phyloP scores from a whole-genome alignment of 2,797 vertebrate species.

The Pitangus sulphuratus region DNA sequence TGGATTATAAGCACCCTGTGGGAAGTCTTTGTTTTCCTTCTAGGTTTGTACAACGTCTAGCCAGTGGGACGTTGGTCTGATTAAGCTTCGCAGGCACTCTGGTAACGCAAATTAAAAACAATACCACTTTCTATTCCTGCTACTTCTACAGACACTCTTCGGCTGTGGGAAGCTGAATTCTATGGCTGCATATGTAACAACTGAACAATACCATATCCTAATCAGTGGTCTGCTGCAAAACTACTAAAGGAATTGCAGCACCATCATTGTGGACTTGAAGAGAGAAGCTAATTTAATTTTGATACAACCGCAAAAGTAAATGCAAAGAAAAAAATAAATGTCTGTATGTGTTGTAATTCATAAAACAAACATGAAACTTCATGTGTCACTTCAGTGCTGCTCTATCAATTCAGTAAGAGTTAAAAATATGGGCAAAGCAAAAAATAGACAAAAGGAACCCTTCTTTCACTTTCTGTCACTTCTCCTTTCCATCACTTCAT shows the following conservation, averaged over 20 bases:
- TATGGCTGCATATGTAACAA: not conserved
- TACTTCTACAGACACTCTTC: not conserved
- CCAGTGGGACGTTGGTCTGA: constrained; percentile 28
- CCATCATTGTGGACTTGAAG: not conserved
- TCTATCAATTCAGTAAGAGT: not conserved
- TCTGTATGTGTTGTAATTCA: not conserved
- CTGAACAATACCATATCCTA: not conserved
- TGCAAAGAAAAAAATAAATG: not conserved
- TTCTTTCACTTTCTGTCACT: not conserved
- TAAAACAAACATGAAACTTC: not conserved
- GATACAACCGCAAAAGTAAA: not conserved
- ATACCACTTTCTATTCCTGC: constrained; percentile 5
- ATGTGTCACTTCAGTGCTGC: not conserved
- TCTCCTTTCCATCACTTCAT: not conserved
- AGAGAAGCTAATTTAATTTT: not conserved
- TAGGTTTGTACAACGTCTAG: constrained; percentile 61
- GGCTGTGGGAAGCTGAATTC: constrained; percentile 31
- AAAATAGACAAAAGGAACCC: not conserved
- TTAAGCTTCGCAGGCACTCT: not conserved
- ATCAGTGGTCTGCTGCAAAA: not conserved
- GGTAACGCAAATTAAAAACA: constrained; percentile 6
- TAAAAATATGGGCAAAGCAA: not conserved
- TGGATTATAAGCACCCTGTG: not conserved
- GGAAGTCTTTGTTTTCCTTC: constrained; percentile 36
- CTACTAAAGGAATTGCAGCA: not conserved